Evolutionary conservation across 2,113 vertebrate genomes (phyloP), one percentile per base, ranked within the genome.

Genomic region (Microtus oregoni): DNA sequence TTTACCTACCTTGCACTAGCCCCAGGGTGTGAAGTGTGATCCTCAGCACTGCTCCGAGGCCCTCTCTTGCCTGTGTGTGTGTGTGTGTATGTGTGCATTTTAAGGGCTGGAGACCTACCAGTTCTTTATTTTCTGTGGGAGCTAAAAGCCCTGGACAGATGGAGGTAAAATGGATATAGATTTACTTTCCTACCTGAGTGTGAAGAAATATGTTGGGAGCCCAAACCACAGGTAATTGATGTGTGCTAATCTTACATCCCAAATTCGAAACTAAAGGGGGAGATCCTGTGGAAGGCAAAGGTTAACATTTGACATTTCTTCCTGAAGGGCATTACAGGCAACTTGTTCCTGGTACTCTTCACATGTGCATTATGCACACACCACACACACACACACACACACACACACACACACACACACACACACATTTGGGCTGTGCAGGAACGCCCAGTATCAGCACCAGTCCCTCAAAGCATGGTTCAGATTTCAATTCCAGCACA

Each of bases 121-220:
- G 50, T 35, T 58, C 63, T 32, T 89, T 44, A 35, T 81, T 68
- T 67, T 87, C 58, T n/a, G 32, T 67, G 32, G 61, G 32, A 92
- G 78, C 38, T 75, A 19, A 94, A 73, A 68, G 52, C 58, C 89
- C 24, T 72, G 30, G 14, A 38, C 85, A 89, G 89, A 65, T 28
- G 22, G 52, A 89, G 85, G 44, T 41, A 26, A 76, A 86, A 85
- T 14, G 24, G 86, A 50, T 67, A 58, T 38, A 61, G 38, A 68
- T 4, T 50, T 86, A 17, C 12, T 86, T 97, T 82, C n/a, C 63
- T 61, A 52, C 28, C 20, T 13, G 73, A 38, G 55, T 50, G 32
- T 93, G 89, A 95, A 94, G 85, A 67, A 70, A 88, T 72, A 88
- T 72, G 22, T 28, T 91, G 72, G 47, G 15, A 91, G 11, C 20